Evolutionary conservation across 2,888 invertebrate species (phyloP).

Genomic region (Acleris laterana): DNA sequence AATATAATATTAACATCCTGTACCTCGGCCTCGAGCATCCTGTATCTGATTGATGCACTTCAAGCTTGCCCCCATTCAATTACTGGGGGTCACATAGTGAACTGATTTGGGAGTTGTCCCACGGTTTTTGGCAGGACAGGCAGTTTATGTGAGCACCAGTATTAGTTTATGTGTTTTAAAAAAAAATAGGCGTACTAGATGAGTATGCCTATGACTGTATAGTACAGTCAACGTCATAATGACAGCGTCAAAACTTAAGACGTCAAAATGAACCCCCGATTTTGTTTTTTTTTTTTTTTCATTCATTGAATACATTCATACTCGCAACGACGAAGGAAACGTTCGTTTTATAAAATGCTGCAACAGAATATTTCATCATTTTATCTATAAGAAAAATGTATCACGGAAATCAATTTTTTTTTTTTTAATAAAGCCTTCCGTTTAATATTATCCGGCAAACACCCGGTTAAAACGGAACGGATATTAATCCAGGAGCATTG

Average conservation of each 20-base stretch:
- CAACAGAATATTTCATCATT: too few relatives aligned
- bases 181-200: too few relatives aligned
- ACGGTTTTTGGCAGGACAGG: neutral
- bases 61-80: constrained; percentile 36
- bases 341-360: too few relatives aligned
- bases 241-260: too few relatives aligned
- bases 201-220: too few relatives aligned
- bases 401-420: neutral
- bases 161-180: too few relatives aligned
- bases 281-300: too few relatives aligned
- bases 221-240: too few relatives aligned
- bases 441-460: constrained; percentile 16
- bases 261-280: too few relatives aligned
- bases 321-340: too few relatives aligned
- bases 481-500: constrained; percentile 23
- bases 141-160: too few relatives aligned
- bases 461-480: constrained; percentile 11
- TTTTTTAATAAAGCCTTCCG: neutral
- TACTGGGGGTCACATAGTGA: constrained; percentile 10
- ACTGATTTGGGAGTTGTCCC: constrained; percentile 13
- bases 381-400: neutral
- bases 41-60: constrained; percentile 40
- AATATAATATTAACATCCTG: constrained; percentile 56
- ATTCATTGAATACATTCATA: too few relatives aligned
- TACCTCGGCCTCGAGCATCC: constrained; percentile 41